phyloP scores from a whole-genome alignment of 2,797 vertebrate genomes.

The Spinus olivaceus region DNA sequence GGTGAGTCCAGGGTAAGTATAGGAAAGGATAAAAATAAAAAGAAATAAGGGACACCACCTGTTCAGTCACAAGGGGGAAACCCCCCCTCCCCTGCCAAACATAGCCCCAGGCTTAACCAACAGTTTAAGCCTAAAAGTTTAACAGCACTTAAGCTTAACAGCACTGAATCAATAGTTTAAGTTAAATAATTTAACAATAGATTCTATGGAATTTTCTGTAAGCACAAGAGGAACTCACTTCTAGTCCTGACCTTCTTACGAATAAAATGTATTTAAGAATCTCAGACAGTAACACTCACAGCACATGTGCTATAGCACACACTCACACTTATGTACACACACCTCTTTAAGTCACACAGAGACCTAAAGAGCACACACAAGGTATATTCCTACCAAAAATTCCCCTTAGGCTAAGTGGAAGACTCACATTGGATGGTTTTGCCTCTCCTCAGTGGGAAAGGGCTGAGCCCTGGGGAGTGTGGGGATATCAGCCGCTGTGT shows the following conservation, averaged over 20 bases:
- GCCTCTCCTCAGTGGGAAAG: background rate
- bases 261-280: background rate
- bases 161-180: background rate
- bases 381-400: background rate
- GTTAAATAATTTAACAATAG: background rate
- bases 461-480: background rate
- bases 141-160: background rate
- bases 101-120: background rate
- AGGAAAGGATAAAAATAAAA: background rate
- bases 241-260: background rate
- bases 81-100: accelerated
- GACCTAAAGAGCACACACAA: background rate
- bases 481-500: background rate
- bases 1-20: background rate
- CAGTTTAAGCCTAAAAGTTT: background rate
- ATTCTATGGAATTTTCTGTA: background rate
- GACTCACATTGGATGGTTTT: accelerated
- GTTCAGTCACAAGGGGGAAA: background rate
- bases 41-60: accelerated
- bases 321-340: background rate
- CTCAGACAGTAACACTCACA: too few species aligned
- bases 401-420: background rate
- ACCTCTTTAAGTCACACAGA: background rate
- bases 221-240: background rate
- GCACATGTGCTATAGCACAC: background rate